Evolutionary conservation across 2,797 vertebrate genomes (phyloP), one percentile per base, ranked within the genome.

Genomic region (Gymnothorax reevesii): DNA sequence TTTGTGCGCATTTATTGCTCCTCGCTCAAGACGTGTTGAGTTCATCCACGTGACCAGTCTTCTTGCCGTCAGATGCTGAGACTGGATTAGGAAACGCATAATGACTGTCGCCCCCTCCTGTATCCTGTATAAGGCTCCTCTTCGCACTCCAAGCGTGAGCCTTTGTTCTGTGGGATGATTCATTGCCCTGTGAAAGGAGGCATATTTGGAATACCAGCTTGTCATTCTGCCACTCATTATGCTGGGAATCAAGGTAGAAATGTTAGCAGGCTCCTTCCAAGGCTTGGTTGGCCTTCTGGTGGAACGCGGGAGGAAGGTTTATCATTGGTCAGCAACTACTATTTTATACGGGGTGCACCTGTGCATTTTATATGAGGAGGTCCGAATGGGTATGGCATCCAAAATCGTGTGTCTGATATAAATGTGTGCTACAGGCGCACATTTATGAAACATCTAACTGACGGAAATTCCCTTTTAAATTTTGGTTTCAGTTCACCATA

Each of bases 141-240:
- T 10, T 15, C 55, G 0, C 17, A 12, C 64, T 57, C 20, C 27
- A 10, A 80, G 12, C 12, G 82, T 17, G 15, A 20, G 15, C 57
- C 57, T n/a, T 22, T n/a, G 42, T 17, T 79, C 85, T 13, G 85
- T 86, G 85, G 85, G 85, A 86, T 71, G 52, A 79, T 86, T 77
- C 85, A 79, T 66, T 57, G 71, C 54, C 73, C 75, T 57, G 66
- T 59, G 71, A 77, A 79, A 86, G 55, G 73, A 42, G 73, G 75
- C 85, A 86, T 86, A 86, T 25, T 86, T 86, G 71, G 85, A 86
- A 86, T 86, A 79, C 85, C 85, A 79, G 75, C 55, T 80, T 73
- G 20, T 59, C 85, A 86, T 71, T 86, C 42, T 80, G 79, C 85
- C 75, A 60, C 80, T 57, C 85, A 80, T 59, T 60, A 71, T 8